Evolutionary conservation across 2,113 vertebrate genomes (phyloP), one percentile per base, ranked within the genome.

Genomic region (Callaeas wilsoni): DNA sequence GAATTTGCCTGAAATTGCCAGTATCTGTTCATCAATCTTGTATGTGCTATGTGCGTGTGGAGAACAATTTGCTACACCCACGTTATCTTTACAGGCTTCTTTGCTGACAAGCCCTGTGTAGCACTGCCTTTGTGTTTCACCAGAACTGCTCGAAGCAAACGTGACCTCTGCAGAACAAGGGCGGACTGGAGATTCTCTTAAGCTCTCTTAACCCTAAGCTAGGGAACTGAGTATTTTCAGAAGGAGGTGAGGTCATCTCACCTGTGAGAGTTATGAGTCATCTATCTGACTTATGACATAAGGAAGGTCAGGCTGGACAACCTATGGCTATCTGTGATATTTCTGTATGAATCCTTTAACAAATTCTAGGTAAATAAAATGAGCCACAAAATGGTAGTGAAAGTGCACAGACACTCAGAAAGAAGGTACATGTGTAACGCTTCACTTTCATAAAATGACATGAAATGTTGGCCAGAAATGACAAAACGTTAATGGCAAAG

Each of bases 371-470:
- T 27, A 65, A 75, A 59, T 37, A 39, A 63, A 79, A 46, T 21
- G 44, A 29, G 21, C 33, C 25, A 26, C 16, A 70, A 71, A 39
- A 22, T 16, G 1, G 1, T 50, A 83, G n/a, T 35, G 4, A 49
- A 59, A 10, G 13, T 26, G 6, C 22, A 53, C 1, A 3, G 8
- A 7, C 16, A 49, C 7, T 62, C 26, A 53, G 19, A 41, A 37
- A 71, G 23, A n/a, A 67, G 20, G 16, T 53, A 12, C 13, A 16
- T 14, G 8, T 2, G 0, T 53, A 62, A 27, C 3, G 0, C 11
- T 75, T 63, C 5, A 6, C 7, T 62, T 78, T 82, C 10, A n/a
- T 4, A 41, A 41, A 79, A 55, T 81, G 11, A 4, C 10, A 17
- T 13, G 26, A 55, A 77, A 47, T 21, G 1, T 69, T 37, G 30